Evolutionary conservation across 2,797 vertebrate genomes (phyloP), one percentile per base, ranked within the genome.

Genomic region (Typhlichthys subterraneus): DNA sequence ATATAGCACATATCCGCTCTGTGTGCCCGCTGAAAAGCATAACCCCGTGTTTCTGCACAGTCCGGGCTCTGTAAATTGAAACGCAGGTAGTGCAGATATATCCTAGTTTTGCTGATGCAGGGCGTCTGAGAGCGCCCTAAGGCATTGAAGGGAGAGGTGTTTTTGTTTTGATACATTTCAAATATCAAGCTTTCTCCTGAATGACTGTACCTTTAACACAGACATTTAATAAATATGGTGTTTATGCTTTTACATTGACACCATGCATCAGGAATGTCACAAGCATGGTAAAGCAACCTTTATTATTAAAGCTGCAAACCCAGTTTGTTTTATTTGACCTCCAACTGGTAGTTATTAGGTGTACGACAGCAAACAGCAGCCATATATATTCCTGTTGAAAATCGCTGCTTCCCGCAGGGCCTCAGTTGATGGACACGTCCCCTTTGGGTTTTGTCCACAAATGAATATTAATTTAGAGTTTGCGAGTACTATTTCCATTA

Each of bases 401-500:
- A 82, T 51, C 62, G 58, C 48, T 61, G 61, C 81, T 68, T 77
- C 77, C 87, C 76, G 56, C 67, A 71, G 82, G 80, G 61, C 58
- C n/a, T 47, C 19, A 45, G 53, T 76, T 86, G 87, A 91, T 85
- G 66, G 87, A 87, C 80, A 81, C 57, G 58, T 83, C 75, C 86
- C 86, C 69, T 69, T 52, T 79, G 82, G 76, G 72, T 81, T 61
- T 81, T 71, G 59, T 84, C 64, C 64, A 77, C 73, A 67, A 68
- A 67, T 72, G 81, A 85, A 81, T 86, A 76, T 86, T 84, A 79
- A 88, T 90, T 87, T 76, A 70, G 70, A 70, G 59, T 84, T 84
- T 85, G 74, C 80, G 85, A 84, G 79, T 90, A 83, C 76, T 76
- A 70, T 85, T 85, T 87, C 82, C 79, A 87, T 86, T 82, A 85